Evolutionary conservation across 2,888 invertebrate species (phyloP).

Genomic region (Macrosoma leucophasiata): DNA sequence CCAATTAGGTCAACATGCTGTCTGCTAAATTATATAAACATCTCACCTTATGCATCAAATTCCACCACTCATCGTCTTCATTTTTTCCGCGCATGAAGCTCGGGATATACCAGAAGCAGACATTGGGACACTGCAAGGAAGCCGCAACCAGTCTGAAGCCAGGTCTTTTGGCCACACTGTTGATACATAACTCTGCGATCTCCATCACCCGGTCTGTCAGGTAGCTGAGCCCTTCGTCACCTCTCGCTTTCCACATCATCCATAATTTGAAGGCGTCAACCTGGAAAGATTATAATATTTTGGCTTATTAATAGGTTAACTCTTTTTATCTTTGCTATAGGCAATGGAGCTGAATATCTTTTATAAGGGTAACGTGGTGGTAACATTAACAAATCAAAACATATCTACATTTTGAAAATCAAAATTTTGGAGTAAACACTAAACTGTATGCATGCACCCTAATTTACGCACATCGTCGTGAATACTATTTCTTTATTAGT

Average conservation of each 20-base stretch:
- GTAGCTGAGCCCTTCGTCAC: constrained; percentile 74
- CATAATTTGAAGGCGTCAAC: constrained; percentile 94
- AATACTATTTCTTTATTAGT: too few relatives aligned
- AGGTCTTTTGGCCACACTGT: constrained; percentile 61
- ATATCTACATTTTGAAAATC: too few relatives aligned
- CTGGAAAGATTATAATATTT: constrained; percentile 36
- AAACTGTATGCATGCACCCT: too few relatives aligned
- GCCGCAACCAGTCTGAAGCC: constrained; percentile 78
- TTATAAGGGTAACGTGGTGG: too few relatives aligned
- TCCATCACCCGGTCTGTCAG: constrained; percentile 81
- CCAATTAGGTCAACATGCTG: too few relatives aligned
- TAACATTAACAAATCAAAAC: too few relatives aligned
- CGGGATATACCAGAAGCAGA: constrained; percentile 94
- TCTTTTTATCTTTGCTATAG: too few relatives aligned
- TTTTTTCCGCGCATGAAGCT: constrained; percentile 56
- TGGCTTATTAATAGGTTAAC: too few relatives aligned
- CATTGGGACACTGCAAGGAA: constrained; percentile 84
- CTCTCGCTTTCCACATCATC: constrained; percentile 92
- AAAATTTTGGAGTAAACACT: too few relatives aligned
- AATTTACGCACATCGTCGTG: too few relatives aligned
- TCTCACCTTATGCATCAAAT: constrained; percentile 64
- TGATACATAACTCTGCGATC: constrained; percentile 74
- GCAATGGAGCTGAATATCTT: too few relatives aligned
- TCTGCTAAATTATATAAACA: constrained; percentile 2
- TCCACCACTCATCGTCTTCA: constrained; percentile 70